A percentile compares a stretch with the other conserved stretches of the same genome.
Conservation (phyloP, 1,140 invertebrate species). For the Planococcus citri region DNA sequence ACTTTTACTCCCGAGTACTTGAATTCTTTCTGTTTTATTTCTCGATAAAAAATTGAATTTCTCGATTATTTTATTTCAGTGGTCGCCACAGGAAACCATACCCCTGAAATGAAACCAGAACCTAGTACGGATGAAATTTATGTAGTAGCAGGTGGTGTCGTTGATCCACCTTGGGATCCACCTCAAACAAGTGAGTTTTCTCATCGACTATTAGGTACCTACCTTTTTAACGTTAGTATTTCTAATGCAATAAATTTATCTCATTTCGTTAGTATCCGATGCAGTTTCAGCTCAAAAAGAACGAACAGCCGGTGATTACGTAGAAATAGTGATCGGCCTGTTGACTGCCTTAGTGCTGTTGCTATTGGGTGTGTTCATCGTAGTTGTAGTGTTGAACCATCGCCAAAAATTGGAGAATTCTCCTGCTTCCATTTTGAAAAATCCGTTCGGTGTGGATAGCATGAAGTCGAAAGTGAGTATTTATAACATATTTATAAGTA, state of each 20-base stretch:
- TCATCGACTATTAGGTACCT: not conserved
- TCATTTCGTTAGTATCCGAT: too few relatives aligned
- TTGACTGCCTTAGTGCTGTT: constrained; percentile 57
- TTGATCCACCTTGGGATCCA: constrained; percentile 40
- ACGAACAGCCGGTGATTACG: constrained; percentile 42
- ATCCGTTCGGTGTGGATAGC: constrained; percentile 50
- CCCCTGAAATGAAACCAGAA: constrained; percentile 42
- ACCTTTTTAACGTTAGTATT: too few relatives aligned
- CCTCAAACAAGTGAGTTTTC: constrained; percentile 44
- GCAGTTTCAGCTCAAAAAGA: constrained; percentile 46
- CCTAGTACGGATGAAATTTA: constrained; percentile 39
- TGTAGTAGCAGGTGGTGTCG: constrained; percentile 37
- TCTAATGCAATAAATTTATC: too few relatives aligned
- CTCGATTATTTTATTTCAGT: constrained; percentile 32
- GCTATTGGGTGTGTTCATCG: constrained; percentile 48
- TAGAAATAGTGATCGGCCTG: constrained; percentile 58
- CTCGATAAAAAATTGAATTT: not conserved
- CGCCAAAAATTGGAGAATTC: constrained; percentile 50
- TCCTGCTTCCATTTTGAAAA: constrained; percentile 45
- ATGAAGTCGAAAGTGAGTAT: constrained; percentile 38
- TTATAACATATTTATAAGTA: constrained; percentile 33
- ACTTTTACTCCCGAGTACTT: too few relatives aligned
- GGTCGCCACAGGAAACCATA: constrained; percentile 43
- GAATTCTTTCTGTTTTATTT: too few relatives aligned
- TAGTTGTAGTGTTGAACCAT: constrained; percentile 51